These are phyloP conservation scores for Agriopis leucophaearia DNA, from an alignment of 2,888 invertebrate genomes.

Conservation along the genomic window DNA sequence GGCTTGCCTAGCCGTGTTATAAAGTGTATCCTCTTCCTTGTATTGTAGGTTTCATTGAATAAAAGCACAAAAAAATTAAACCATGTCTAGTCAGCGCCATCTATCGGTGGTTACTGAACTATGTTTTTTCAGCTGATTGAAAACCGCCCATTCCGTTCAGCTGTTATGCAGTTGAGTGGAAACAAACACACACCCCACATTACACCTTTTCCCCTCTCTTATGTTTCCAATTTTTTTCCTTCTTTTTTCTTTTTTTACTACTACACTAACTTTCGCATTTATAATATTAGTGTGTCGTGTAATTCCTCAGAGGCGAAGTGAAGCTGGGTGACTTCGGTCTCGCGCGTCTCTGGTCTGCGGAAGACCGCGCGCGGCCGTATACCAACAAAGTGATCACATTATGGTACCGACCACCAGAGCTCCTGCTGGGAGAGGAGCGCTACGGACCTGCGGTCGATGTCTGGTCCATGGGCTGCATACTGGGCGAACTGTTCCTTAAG, in stretches of 20 bases:
- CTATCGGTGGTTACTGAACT: too few species aligned
- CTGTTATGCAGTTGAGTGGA: too few species aligned
- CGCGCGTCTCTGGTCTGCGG: slow-evolving; percentile 97
- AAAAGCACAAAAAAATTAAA: too few species aligned
- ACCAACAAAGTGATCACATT: slow-evolving; percentile 99
- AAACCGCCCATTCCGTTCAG: too few species aligned
- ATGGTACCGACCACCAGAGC: slow-evolving; percentile 99
- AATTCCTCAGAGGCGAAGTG: slow-evolving; percentile 94
- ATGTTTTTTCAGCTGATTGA: too few species aligned
- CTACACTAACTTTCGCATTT: not conserved
- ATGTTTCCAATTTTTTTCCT: too few species aligned
- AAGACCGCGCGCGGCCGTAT: slow-evolving; percentile 97
- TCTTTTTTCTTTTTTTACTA: slow-evolving; percentile 3
- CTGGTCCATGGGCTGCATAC: slow-evolving; percentile 99
- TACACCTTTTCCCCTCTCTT: too few species aligned
- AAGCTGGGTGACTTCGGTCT: slow-evolving; percentile 99
- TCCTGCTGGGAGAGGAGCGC: slow-evolving; percentile 97
- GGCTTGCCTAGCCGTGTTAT: too few species aligned
- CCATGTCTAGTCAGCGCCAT: too few species aligned
- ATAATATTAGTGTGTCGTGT: slow-evolving; percentile 5
- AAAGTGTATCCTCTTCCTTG: too few species aligned
- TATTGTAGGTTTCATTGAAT: too few species aligned
- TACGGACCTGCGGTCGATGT: slow-evolving; percentile 99
- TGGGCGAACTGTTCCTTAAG: slow-evolving; percentile 98
- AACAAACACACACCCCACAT: too few species aligned